Evolutionary conservation across 2,888 invertebrate species (phyloP), one percentile per base, ranked within the genome.

Genomic region (Patella depressa): DNA sequence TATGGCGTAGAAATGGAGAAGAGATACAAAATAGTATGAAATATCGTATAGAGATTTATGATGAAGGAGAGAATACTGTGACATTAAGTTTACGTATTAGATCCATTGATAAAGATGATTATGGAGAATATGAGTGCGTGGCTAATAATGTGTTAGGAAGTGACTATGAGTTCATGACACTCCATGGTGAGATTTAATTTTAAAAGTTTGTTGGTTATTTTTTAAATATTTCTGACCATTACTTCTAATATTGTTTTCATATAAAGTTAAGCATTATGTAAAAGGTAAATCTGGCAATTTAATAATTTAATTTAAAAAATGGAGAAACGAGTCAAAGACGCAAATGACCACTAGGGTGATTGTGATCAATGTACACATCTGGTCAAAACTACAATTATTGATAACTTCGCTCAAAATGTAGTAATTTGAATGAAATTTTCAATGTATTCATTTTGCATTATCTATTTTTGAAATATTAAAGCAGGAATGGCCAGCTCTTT

Each of bases 41-140:
- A 79, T 88, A 89, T 76, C 81, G 85, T 53, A 84, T 88, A 9
- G 88, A 89, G 54, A 53, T 89, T 7, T 90, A 87, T 75, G 84
- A 85, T 5, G 89, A 88, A 29, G 88, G 85, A n/a, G 82, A 80
- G 3, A 85, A 88, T 78, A 86, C 85, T 2, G 83, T 87, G 53
- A 88, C 87, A 0, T 75, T 89, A 9, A 88, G 85, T 79, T 79
- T 89, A 29, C 79, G 85, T 19, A 87, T 89, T 53, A 82, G 82
- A 29, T 74, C 81, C 24, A 78, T 89, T 53, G 79, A 82, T 2
- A 80, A 82, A 3, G 79, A 82, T 0, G 89, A 89, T 73, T 89
- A 82, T 75, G 89, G 89, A 24, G 80, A 82, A 59, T 89, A 88
- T 76, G 82, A 83, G 54, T 88, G 89, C 74, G 84, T 81, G 29